Percentiles rank a stretch among this genome's conserved stretches.
Conservation (phyloP, 2,797 vertebrate species). For the Tinamus major region DNA sequence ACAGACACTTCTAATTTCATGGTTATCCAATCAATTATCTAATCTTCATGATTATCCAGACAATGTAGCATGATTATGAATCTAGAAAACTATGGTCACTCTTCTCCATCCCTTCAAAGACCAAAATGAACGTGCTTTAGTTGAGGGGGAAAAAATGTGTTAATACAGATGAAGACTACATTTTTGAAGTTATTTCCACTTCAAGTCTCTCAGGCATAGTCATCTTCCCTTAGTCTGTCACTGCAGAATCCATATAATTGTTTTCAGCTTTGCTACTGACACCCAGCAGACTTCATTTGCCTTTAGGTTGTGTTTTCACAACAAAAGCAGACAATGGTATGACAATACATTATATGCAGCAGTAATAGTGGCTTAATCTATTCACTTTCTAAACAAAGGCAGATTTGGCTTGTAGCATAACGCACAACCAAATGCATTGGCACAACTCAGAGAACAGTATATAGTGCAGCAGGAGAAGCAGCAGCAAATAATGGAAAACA, state of each 20-base stretch:
- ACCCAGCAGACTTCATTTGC: background rate
- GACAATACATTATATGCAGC: background rate
- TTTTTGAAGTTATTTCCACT: background rate
- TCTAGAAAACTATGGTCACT: background rate
- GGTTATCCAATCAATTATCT: no score
- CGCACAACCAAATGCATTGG: background rate
- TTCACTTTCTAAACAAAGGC: background rate
- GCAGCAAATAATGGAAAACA: background rate
- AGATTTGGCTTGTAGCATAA: background rate
- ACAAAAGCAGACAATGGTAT: background rate
- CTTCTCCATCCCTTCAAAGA: background rate
- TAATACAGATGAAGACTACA: background rate
- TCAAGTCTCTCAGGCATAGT: background rate
- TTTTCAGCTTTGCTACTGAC: background rate
- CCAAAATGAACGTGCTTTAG: background rate
- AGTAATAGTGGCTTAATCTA: background rate
- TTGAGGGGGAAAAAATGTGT: background rate
- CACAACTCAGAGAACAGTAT: background rate
- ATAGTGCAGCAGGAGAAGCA: background rate
- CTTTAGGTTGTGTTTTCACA: background rate
- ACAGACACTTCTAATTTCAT: background rate
- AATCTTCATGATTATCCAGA: background rate
- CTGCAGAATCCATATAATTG: background rate
- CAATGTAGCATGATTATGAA: background rate
- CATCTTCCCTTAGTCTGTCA: background rate